phyloP scores from a whole-genome alignment of 2,797 vertebrate genomes.

The Coracias cyanogaster region DNA sequence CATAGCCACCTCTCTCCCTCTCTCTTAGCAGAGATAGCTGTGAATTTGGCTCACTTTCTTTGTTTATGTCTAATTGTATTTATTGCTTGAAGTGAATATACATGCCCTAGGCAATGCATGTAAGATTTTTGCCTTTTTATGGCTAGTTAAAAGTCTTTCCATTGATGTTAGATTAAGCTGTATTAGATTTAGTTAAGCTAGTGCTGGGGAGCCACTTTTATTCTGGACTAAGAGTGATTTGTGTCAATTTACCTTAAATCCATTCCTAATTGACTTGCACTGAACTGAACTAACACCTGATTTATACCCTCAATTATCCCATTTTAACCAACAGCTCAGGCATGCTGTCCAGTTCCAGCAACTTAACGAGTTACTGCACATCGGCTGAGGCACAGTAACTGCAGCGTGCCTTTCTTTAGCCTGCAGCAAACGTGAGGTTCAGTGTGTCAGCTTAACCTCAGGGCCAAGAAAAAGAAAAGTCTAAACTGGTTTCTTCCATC shows the following conservation, averaged over 20 bases:
- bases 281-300: slow-evolving; percentile 27
- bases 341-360: neutral
- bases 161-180: neutral
- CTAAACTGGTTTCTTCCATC: slow-evolving; percentile 35
- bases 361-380: neutral
- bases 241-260: slow-evolving; percentile 10
- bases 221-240: slow-evolving; percentile 14
- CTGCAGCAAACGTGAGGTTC: slow-evolving; percentile 7
- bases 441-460: neutral
- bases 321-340: neutral
- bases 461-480: slow-evolving; percentile 29
- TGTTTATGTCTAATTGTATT: neutral
- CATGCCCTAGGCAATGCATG: neutral
- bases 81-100: neutral
- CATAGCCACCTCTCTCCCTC: neutral
- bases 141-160: neutral
- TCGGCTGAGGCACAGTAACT: neutral
- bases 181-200: slow-evolving; percentile 28
- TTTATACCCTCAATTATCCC: neutral
- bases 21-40: neutral
- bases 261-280: neutral
- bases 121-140: neutral
- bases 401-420: neutral
- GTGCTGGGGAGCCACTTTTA: neutral
- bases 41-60: neutral